Conservation (phyloP, 2,888 invertebrate genomes). For the Lobophora halterata region DNA sequence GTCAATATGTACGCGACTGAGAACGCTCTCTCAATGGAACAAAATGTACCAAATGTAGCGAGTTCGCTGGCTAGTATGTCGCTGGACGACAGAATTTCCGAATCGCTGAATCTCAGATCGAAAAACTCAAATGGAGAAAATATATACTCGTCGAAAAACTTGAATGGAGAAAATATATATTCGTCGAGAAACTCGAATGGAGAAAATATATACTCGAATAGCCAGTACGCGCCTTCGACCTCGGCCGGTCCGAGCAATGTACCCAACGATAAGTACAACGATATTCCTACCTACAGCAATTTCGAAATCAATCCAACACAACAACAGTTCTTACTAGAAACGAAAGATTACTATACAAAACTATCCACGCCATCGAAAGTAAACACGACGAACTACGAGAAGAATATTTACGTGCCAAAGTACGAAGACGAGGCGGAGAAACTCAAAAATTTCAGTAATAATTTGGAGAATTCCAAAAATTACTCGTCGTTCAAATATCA, state of each 20-base stretch:
- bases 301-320: slow-evolving; percentile 59
- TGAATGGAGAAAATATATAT: slow-evolving; percentile 59
- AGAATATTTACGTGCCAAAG: slow-evolving; percentile 70
- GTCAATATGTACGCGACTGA: slow-evolving; percentile 42
- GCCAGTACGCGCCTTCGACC: slow-evolving; percentile 39
- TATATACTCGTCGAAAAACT: slow-evolving; percentile 54
- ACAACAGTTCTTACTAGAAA: slow-evolving; percentile 65
- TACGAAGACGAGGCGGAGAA: slow-evolving; percentile 63
- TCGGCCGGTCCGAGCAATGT: slow-evolving; percentile 35
- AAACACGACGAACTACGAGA: slow-evolving; percentile 57
- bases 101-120: slow-evolving; percentile 71
- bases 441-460: slow-evolving; percentile 63
- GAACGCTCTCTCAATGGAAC: slow-evolving; percentile 48
- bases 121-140: slow-evolving; percentile 63
- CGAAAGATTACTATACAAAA: slow-evolving; percentile 71
- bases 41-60: slow-evolving; percentile 40
- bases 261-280: slow-evolving; percentile 46
- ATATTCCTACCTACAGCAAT: slow-evolving; percentile 62
- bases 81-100: slow-evolving; percentile 72
- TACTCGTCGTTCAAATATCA: slow-evolving; percentile 69
- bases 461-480: slow-evolving; percentile 67
- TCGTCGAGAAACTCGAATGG: slow-evolving; percentile 54
- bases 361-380: slow-evolving; percentile 54
- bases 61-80: slow-evolving; percentile 58
- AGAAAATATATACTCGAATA: slow-evolving; percentile 60